Evolutionary conservation across 2,888 invertebrate genomes (phyloP).

Genomic region (Prionchulus punctatus): DNA sequence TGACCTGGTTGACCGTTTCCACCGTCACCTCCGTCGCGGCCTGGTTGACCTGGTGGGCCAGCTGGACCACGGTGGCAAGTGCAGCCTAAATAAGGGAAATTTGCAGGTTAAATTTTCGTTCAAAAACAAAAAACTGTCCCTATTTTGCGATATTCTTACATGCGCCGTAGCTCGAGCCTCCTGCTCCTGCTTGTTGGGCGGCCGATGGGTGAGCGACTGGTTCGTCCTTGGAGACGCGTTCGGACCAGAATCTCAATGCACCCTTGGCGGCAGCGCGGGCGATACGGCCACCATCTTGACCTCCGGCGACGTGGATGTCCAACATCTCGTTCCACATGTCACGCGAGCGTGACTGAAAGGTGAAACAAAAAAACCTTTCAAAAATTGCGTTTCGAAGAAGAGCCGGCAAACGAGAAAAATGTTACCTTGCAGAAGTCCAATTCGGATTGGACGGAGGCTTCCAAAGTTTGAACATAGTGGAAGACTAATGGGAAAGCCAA

Average conservation of each 20-base stretch:
- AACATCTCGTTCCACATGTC: constrained; percentile 32
- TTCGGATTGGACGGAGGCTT: constrained; percentile 10
- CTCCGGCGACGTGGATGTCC: constrained; percentile 17
- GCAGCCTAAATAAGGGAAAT: constrained; percentile 16
- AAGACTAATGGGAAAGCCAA: constrained; percentile 13
- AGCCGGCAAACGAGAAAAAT: background rate
- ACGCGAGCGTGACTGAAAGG: constrained; percentile 22
- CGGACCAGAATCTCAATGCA: constrained; percentile 1
- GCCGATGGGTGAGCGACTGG: constrained; percentile 17
- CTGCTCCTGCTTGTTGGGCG: background rate
- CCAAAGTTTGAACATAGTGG: constrained; percentile 13
- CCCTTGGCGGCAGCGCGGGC: constrained; percentile 16
- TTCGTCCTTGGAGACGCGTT: constrained; percentile 11
- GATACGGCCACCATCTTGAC: background rate
- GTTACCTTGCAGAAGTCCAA: constrained; percentile 11
- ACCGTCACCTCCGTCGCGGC: constrained; percentile 23
- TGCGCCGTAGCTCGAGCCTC: background rate
- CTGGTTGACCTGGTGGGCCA: constrained; percentile 23
- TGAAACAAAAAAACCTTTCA: background rate
- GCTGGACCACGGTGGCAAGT: constrained; percentile 29
- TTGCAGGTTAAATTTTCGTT: background rate
- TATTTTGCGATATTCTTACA: background rate
- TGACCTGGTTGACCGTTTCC: constrained; percentile 11
- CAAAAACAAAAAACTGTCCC: background rate
- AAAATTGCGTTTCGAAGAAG: background rate